phyloP scores from a whole-genome alignment of 2,797 vertebrate genomes.

The Cichlasoma orientale region DNA sequence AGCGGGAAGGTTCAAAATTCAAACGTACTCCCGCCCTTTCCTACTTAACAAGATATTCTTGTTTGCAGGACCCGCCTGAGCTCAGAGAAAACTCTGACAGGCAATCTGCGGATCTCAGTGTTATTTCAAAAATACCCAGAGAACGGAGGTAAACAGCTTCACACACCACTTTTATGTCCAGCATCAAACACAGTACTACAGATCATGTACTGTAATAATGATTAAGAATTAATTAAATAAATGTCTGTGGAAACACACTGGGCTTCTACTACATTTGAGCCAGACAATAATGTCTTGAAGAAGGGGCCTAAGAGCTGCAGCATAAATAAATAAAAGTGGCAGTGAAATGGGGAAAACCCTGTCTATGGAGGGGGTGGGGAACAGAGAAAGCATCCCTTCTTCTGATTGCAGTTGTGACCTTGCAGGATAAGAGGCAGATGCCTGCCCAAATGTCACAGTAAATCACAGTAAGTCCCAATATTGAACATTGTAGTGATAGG shows the following conservation, averaged over 20 bases:
- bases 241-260: constrained; percentile 1
- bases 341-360: constrained; percentile 41
- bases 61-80: constrained; percentile 6
- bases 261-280: background rate
- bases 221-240: constrained; percentile 2
- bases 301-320: constrained; percentile 10
- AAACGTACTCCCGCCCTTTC: constrained; percentile 63
- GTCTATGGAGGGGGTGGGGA: constrained; percentile 20
- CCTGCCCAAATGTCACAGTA: constrained; percentile 5
- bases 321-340: constrained; percentile 72
- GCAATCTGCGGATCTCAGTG: background rate
- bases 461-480: background rate
- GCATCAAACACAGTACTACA: background rate
- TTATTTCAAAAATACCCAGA: background rate
- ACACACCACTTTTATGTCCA: background rate
- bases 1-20: constrained; percentile 80
- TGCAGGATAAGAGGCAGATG: constrained; percentile 39
- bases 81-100: background rate
- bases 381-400: constrained; percentile 33
- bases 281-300: constrained; percentile 29
- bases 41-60: constrained; percentile 47
- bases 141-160: background rate
- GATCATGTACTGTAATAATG: background rate
- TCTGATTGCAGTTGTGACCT: constrained; percentile 62
- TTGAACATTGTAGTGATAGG: background rate